These are phyloP conservation scores for Hipparchia sbordonii DNA, from an alignment of 2,888 invertebrate species.

Conservation along the genomic window DNA sequence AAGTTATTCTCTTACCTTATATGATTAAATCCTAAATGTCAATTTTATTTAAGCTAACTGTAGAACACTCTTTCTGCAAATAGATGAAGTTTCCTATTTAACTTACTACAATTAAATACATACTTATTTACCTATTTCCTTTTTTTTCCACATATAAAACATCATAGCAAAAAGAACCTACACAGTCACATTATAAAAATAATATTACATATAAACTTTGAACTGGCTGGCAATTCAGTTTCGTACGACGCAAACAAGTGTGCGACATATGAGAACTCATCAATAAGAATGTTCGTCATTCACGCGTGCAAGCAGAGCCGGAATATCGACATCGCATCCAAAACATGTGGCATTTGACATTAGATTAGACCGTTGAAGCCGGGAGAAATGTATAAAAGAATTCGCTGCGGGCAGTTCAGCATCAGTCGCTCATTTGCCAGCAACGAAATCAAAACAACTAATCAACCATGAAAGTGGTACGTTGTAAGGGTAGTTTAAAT, in stretches of 20 bases:
- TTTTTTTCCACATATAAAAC: background rate
- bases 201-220: background rate
- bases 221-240: background rate
- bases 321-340: conserved; percentile 66
- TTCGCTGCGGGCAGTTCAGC: conserved; percentile 53
- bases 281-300: conserved; percentile 9
- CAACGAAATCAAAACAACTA: conserved; percentile 56
- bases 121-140: background rate
- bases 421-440: conserved; percentile 72
- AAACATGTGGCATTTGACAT: conserved; percentile 63
- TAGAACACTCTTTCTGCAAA: no score
- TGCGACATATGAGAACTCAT: conserved; percentile 14
- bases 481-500: conserved; percentile 42
- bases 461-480: conserved; percentile 75
- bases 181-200: background rate
- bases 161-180: background rate
- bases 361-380: conserved; percentile 63
- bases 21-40: no score
- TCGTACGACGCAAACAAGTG: conserved; percentile 8
- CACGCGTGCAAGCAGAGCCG: conserved; percentile 43
- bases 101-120: no score
- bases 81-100: no score
- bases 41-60: no score
- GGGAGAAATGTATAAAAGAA: conserved; percentile 77
- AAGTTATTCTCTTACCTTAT: no score